These are phyloP conservation scores for Gryllus longicercus DNA, from an alignment of 2,888 invertebrate species.

Conservation along the genomic window DNA sequence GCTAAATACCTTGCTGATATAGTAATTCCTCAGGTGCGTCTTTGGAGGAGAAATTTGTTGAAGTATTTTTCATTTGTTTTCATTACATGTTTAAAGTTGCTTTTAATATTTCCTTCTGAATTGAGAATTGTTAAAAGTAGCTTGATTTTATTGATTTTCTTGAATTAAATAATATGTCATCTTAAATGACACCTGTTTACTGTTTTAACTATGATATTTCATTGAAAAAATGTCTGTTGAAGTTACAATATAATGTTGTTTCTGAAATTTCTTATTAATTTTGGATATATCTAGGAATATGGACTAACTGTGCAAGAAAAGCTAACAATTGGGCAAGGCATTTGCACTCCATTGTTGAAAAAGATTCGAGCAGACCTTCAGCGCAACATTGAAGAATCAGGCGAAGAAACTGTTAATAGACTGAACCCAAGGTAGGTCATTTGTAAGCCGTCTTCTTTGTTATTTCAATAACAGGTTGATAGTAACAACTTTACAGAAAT, in stretches of 20 bases:
- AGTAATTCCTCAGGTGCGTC: slow-evolving; percentile 87
- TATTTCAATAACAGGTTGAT: neutral
- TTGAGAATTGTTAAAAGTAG: too few relatives aligned
- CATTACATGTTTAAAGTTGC: too few relatives aligned
- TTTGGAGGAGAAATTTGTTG: neutral
- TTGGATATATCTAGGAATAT: slow-evolving; percentile 68
- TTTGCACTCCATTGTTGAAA: slow-evolving; percentile 92
- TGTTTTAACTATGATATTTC: too few relatives aligned
- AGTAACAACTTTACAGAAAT: slow-evolving; percentile 18
- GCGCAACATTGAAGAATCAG: slow-evolving; percentile 84
- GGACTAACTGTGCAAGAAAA: slow-evolving; percentile 95
- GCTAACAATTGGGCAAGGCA: slow-evolving; percentile 92
- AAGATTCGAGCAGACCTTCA: slow-evolving; percentile 94
- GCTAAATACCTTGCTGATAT: slow-evolving; percentile 97
- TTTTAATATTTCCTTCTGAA: too few relatives aligned
- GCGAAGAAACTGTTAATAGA: slow-evolving; percentile 91
- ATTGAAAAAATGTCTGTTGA: too few relatives aligned
- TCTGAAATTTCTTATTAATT: too few relatives aligned
- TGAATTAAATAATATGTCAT: too few relatives aligned
- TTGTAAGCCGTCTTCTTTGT: neutral
- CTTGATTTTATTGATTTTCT: too few relatives aligned
- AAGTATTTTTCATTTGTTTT: too few relatives aligned
- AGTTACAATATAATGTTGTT: too few relatives aligned
- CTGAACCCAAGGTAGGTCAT: slow-evolving; percentile 77
- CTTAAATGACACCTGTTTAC: too few relatives aligned